Percentiles rank a stretch among this genome's conserved stretches.
Conservation (phyloP, 1,140 invertebrate genomes). For the Heliconius hermathena region DNA sequence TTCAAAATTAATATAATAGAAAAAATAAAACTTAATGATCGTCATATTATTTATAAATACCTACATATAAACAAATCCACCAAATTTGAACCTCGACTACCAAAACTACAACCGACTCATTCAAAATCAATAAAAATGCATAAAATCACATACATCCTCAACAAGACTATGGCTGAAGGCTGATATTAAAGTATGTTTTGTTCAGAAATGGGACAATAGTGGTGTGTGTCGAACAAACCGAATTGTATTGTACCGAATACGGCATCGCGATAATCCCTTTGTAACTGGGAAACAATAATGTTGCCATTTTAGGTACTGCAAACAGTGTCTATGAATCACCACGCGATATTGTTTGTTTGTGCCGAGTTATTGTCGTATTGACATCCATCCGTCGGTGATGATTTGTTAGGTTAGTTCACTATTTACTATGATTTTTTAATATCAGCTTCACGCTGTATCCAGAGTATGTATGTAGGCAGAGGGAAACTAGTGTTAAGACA, state of each 20-base stretch:
- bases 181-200: constrained; percentile 53
- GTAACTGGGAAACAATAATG: constrained; percentile 52
- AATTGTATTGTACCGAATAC: constrained; percentile 48
- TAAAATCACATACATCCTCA: constrained; percentile 17
- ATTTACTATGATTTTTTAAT: neutral
- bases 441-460: no score
- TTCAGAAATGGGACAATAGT: constrained; percentile 45
- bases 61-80: neutral
- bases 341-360: constrained; percentile 29
- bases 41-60: no score
- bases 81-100: neutral
- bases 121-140: constrained; percentile 11
- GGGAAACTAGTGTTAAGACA: no score
- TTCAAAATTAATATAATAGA: no score
- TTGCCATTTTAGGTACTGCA: constrained; percentile 33
- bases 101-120: neutral
- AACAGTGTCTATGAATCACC: constrained; percentile 17
- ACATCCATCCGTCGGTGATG: constrained; percentile 6
- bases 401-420: neutral
- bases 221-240: constrained; percentile 42
- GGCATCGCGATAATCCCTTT: constrained; percentile 51
- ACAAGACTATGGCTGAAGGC: constrained; percentile 32
- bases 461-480: no score
- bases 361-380: constrained; percentile 15
- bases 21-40: no score